Conservation (phyloP, 2,113 vertebrate species). For the Campylorhamphus procurvoides region DNA sequence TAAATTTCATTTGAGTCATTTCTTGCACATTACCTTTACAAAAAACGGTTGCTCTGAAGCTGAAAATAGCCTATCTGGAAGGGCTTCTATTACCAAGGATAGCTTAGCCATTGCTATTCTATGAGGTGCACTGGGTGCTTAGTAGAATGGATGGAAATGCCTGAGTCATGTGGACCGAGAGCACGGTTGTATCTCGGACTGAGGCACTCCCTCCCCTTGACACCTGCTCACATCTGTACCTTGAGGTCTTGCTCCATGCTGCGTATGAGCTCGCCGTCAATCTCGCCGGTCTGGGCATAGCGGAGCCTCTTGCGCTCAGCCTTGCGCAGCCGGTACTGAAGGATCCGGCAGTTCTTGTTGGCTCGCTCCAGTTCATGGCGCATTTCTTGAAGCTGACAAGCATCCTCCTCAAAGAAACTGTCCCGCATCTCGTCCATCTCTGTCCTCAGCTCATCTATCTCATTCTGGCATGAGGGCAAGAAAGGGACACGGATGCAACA, state of each 20-base stretch:
- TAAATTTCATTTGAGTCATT: not conserved
- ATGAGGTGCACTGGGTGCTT: not conserved
- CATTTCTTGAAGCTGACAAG: constrained; percentile 98
- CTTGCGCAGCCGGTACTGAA: constrained; percentile 97
- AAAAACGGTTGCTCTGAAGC: not conserved
- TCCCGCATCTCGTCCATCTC: constrained; percentile 99
- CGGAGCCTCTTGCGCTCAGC: constrained; percentile 93
- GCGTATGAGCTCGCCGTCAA: constrained; percentile 91
- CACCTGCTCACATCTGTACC: constrained; percentile 59
- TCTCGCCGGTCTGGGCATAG: constrained; percentile 90
- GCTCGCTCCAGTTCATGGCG: constrained; percentile 96
- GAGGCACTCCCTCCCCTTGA: not conserved
- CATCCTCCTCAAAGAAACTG: constrained; percentile 97
- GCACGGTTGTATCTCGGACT: accelerated
- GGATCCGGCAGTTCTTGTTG: constrained; percentile 98
- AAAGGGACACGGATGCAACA: not conserved
- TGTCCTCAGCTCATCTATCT: constrained; percentile 95
- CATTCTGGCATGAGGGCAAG: constrained; percentile 71
- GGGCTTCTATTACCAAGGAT: not conserved
- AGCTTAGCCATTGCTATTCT: not conserved
- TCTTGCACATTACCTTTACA: not conserved
- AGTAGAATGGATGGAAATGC: not conserved
- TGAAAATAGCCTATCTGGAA: not conserved
- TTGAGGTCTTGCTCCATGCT: constrained; percentile 98
- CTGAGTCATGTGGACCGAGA: not conserved